Evolutionary conservation across 1,140 invertebrate genomes (phyloP).

Genomic region (Phymastichus coffea): DNA sequence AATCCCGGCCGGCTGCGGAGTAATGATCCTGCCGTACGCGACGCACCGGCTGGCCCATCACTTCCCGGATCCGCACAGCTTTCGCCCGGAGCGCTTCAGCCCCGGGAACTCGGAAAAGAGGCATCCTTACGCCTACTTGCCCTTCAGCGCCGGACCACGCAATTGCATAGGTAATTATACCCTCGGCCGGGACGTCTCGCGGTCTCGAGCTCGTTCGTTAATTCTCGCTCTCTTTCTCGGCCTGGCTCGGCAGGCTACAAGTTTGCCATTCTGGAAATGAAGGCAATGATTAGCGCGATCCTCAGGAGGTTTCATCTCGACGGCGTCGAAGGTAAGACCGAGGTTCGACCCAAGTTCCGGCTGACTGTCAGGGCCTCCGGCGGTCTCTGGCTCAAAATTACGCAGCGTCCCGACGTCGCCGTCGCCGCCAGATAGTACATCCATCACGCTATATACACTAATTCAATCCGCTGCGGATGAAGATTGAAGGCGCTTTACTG

Average conservation of each 20-base stretch:
- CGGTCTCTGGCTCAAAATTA: slow-evolving; percentile 58
- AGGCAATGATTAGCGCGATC: slow-evolving; percentile 66
- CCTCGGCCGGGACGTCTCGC: neutral
- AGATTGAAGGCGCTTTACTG: too few relatives aligned
- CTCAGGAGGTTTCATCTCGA: slow-evolving; percentile 62
- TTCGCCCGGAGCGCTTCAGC: slow-evolving; percentile 72
- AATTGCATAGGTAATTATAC: slow-evolving; percentile 65
- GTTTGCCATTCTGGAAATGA: slow-evolving; percentile 73
- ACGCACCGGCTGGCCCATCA: slow-evolving; percentile 67
- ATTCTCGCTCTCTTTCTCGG: neutral
- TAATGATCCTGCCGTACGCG: slow-evolving; percentile 57
- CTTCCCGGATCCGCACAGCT: slow-evolving; percentile 71
- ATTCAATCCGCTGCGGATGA: too few relatives aligned
- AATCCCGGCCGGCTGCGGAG: slow-evolving; percentile 49
- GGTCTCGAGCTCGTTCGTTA: neutral
- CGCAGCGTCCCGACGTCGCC: too few relatives aligned
- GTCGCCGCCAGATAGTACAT: slow-evolving; percentile 7
- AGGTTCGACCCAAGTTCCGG: slow-evolving; percentile 55
- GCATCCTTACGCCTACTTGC: slow-evolving; percentile 66
- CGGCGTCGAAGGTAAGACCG: slow-evolving; percentile 54
- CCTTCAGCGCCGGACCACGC: slow-evolving; percentile 70
- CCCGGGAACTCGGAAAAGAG: slow-evolving; percentile 57
- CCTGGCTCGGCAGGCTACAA: slow-evolving; percentile 69
- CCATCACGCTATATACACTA: too few relatives aligned
- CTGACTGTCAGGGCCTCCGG: slow-evolving; percentile 60